These are phyloP conservation scores for Geothlypis trichas DNA, from an alignment of 2,113 vertebrate genomes.

Conservation along the genomic window DNA sequence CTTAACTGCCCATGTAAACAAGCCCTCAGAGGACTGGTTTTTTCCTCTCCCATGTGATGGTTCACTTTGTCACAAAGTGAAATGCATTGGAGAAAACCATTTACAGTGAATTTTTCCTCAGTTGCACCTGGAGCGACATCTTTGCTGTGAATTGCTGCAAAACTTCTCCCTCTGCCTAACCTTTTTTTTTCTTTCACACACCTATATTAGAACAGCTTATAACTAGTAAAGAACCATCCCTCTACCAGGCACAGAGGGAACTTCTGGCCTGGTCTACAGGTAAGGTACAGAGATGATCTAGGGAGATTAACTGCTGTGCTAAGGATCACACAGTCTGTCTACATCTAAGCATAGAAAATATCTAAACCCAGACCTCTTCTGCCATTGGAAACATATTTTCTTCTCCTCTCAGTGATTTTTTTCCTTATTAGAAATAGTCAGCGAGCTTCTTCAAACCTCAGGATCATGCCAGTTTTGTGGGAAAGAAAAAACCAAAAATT, in stretches of 20 bases:
- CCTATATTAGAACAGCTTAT: neutral
- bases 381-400: neutral
- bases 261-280: neutral
- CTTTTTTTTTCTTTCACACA: neutral
- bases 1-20: slow-evolving; percentile 18
- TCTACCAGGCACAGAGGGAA: neutral
- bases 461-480: slow-evolving; percentile 2
- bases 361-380: neutral
- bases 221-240: neutral
- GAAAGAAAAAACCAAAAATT: slow-evolving; percentile 37
- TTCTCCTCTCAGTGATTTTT: neutral
- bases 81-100: neutral
- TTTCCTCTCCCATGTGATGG: neutral
- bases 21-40: neutral
- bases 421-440: neutral
- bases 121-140: neutral
- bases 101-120: slow-evolving; percentile 9
- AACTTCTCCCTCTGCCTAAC: neutral
- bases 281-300: neutral
- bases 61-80: slow-evolving; percentile 9
- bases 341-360: neutral
- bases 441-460: slow-evolving; percentile 34
- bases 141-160: neutral
- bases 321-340: neutral
- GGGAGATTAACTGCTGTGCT: neutral